These are phyloP conservation scores for Cardinalis cardinalis DNA, from an alignment of 2,113 vertebrate genomes.

Conservation along the genomic window DNA sequence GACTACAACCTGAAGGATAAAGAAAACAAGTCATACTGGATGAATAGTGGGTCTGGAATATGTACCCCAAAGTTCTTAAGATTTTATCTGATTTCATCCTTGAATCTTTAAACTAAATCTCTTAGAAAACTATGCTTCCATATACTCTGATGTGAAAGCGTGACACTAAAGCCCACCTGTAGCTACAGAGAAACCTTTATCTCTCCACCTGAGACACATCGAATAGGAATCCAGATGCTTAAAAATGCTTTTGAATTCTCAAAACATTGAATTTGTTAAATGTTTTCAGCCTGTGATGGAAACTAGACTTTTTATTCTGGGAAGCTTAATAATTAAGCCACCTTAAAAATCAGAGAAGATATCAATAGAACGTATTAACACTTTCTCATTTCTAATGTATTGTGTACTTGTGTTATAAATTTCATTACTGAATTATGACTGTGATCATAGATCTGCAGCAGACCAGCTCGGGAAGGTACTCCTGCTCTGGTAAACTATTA, in stretches of 20 bases:
- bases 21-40: background rate
- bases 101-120: background rate
- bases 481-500: background rate
- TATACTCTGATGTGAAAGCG: background rate
- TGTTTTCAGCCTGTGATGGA: background rate
- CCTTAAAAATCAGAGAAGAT: background rate
- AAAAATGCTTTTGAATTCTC: background rate
- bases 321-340: background rate
- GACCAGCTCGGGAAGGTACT: background rate
- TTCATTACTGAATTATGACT: background rate
- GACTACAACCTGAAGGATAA: background rate
- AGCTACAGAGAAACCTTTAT: background rate
- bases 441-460: background rate
- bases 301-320: background rate
- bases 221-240: background rate
- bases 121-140: background rate
- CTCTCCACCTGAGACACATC: fast-evolving
- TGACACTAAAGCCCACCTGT: background rate
- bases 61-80: background rate
- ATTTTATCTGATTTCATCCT: background rate
- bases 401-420: background rate
- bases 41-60: background rate
- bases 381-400: background rate
- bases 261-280: background rate
- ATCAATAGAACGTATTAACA: background rate